These are phyloP conservation scores for Drosophila yooni DNA, from an alignment of 2,888 invertebrate species.

Conservation along the genomic window DNA sequence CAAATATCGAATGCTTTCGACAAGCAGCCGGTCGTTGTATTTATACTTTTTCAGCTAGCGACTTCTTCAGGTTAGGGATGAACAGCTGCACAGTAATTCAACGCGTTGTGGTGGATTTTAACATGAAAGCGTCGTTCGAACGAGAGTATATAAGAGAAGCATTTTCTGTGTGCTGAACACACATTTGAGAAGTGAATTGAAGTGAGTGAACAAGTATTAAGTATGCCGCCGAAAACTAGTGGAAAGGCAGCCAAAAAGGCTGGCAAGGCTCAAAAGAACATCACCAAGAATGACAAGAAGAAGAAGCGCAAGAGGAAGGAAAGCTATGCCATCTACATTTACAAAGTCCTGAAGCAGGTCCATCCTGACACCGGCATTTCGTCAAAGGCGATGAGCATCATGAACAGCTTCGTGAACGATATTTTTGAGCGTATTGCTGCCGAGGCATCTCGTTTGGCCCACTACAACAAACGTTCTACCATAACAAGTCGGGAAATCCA, in stretches of 20 bases:
- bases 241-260: conserved; percentile 85
- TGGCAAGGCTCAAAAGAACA: conserved; percentile 87
- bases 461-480: conserved; percentile 71
- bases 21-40: not conserved
- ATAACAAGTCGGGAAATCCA: conserved; percentile 36
- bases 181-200: conserved; percentile 31
- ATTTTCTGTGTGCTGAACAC: not conserved
- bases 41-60: conserved; percentile 19
- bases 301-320: conserved; percentile 82
- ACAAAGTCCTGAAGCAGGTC: conserved; percentile 86
- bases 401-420: conserved; percentile 91
- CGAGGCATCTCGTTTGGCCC: conserved; percentile 88
- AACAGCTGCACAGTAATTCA: not conserved
- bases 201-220: conserved; percentile 18
- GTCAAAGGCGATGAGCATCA: conserved; percentile 89
- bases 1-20: conserved; percentile 6
- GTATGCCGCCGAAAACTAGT: conserved; percentile 84
- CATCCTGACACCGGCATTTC: conserved; percentile 89
- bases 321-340: conserved; percentile 86
- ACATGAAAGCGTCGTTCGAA: conserved; percentile 30
- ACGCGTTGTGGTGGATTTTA: not conserved
- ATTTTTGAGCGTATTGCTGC: conserved; percentile 90
- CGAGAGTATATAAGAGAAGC: conserved; percentile 25
- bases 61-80: conserved; percentile 17
- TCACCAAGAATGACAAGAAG: conserved; percentile 87